Conservation (phyloP, 1,140 invertebrate genomes). For the Diachasmimorpha longicaudata region DNA sequence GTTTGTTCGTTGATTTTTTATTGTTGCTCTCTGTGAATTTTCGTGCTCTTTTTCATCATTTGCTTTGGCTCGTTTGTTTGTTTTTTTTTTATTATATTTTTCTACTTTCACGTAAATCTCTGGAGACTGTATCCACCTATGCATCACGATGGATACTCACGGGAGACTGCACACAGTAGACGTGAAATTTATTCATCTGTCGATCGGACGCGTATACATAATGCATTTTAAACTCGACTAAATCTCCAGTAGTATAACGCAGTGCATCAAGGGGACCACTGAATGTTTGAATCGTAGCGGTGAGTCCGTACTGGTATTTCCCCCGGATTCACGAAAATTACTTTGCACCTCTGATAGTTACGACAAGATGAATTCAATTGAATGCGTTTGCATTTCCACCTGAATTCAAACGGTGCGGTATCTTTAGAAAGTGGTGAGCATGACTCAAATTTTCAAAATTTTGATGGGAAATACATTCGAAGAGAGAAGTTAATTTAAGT, state of each 20-base stretch:
- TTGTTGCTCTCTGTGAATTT: not conserved
- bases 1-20: not conserved
- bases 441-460: too few species aligned
- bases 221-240: conserved; percentile 2
- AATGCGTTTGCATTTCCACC: not conserved
- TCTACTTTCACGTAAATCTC: not conserved
- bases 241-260: not conserved
- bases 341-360: not conserved
- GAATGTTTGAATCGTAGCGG: not conserved
- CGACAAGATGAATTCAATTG: not conserved
- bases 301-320: not conserved
- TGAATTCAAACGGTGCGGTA: not conserved
- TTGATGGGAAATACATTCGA: too few species aligned
- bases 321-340: not conserved
- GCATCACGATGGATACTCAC: not conserved
- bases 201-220: conserved; percentile 2
- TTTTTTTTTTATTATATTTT: not conserved
- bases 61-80: not conserved
- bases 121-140: not conserved
- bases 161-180: not conserved
- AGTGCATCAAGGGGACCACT: not conserved
- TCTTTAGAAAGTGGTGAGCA: not conserved
- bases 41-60: not conserved
- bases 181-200: conserved; percentile 1
- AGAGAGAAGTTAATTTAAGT: not conserved